These are phyloP conservation scores for Caenorhabditis doughertyi DNA, from an alignment of 2,888 invertebrate genomes.

Conservation along the genomic window DNA sequence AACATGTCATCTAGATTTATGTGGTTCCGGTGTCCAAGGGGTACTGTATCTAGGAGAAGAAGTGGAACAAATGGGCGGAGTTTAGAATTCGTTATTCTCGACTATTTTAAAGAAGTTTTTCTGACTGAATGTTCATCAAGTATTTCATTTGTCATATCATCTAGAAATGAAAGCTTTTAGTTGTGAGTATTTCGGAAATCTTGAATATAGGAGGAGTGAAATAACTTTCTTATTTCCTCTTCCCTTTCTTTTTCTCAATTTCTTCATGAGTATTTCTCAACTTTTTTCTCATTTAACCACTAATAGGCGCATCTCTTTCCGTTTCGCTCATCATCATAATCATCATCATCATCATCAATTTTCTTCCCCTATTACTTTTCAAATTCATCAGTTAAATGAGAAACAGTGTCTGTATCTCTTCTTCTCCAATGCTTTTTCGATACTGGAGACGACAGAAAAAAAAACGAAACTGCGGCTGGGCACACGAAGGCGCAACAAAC, in stretches of 20 bases:
- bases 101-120: background rate
- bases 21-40: background rate
- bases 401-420: constrained; percentile 19
- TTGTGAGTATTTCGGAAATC: too few relatives aligned
- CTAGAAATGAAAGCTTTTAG: background rate
- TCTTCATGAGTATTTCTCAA: background rate
- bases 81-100: background rate
- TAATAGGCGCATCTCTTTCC: constrained; percentile 26
- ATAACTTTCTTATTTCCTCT: background rate
- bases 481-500: constrained; percentile 16
- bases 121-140: background rate
- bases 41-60: constrained; percentile 20
- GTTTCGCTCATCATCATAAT: constrained; percentile 23
- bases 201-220: too few relatives aligned
- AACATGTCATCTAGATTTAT: constrained; percentile 16
- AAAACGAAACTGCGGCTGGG: constrained; percentile 15
- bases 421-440: background rate
- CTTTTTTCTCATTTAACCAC: constrained; percentile 14
- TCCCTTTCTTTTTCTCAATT: background rate
- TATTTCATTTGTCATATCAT: background rate
- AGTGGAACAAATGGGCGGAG: background rate
- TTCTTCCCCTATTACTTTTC: constrained; percentile 9
- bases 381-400: constrained; percentile 23
- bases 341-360: constrained; percentile 31
- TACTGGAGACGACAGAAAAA: background rate